Evolutionary conservation across 1,140 invertebrate genomes (phyloP), one percentile per base, ranked within the genome.

Genomic region (Philaenus spumarius): DNA sequence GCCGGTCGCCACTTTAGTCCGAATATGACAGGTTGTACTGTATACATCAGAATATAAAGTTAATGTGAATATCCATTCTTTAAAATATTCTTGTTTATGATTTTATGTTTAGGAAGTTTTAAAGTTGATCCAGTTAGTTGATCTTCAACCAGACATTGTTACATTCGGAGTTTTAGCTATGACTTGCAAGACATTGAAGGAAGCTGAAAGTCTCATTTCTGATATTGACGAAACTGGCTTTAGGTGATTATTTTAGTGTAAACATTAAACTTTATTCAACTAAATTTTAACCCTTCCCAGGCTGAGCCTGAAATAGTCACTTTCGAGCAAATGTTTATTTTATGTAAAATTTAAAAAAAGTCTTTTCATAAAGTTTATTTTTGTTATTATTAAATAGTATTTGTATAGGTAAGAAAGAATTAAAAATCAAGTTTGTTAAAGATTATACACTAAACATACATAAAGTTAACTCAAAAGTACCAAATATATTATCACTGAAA

Each of bases 131-230:
- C 74, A 78, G 59, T 67, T 78, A 46, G 64, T 75, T 9, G 73
- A 75, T 53, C 67, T 92, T 14, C 72, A 73, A 39, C 83, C 86
- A 4, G 82, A 95, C 72, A 77, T 93, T 56, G 76, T 91, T 43
- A 94, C 93, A 1, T 95, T 88, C 77, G 92, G 90, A 24, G 81
- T 86, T 1, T 70, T 95, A n/a, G 86, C 93, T 2, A 66, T 93
- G 55, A 79, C 84, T 4, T 95, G 92, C 72, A 70, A 69, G 58
- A 82, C 71, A 5, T 74, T 77, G 55, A 71, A 76, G 20, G 75
- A 83, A 62, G 85, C 82, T 17, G 68, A 73, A 48, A 67, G 80
- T 40, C 76, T 95, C 14, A 54, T 95, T 2, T 65, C 75, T 19
- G 78, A 86, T 67, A 89, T 95, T 81, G 75, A 83, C 62, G 72